A percentile compares a stretch with the other conserved stretches of the same genome.
These are phyloP conservation scores for Athalia circularis DNA, from an alignment of 2,888 invertebrate genomes.

Conservation along the genomic window DNA sequence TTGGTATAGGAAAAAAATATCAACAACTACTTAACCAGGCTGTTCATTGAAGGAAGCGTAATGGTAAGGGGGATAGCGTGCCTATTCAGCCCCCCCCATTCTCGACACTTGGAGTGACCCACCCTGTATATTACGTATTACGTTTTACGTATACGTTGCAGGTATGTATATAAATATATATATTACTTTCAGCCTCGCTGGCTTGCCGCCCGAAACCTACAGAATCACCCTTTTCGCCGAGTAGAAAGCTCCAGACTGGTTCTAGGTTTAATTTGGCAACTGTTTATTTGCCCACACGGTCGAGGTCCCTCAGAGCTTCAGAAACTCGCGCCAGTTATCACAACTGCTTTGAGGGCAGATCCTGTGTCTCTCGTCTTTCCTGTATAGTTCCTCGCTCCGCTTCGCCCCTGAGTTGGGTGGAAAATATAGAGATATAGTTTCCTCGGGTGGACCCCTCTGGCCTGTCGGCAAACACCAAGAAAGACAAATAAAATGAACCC, in stretches of 20 bases:
- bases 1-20: too few species aligned
- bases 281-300: conserved; percentile 49
- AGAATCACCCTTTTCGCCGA: conserved; percentile 29
- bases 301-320: conserved; percentile 30
- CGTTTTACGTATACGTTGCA: neutral
- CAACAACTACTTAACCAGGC: too few species aligned
- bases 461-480: conserved; percentile 39
- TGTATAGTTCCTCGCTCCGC: neutral
- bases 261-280: conserved; percentile 48
- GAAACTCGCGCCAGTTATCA: conserved; percentile 30
- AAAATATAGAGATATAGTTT: conserved; percentile 29
- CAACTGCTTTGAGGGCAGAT: conserved; percentile 31
- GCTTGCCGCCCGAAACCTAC: conserved; percentile 18
- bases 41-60: too few species aligned
- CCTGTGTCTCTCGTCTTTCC: conserved; percentile 20
- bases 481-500: conserved; percentile 44
- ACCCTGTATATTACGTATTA: too few species aligned
- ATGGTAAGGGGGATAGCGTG: too few species aligned
- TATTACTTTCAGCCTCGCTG: conserved; percentile 18
- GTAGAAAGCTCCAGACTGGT: conserved; percentile 32
- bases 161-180: conserved; percentile 26
- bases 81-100: too few species aligned
- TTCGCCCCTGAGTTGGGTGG: conserved; percentile 4
- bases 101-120: too few species aligned
- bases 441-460: conserved; percentile 8